Evolutionary conservation across 2,888 invertebrate genomes (phyloP), one percentile per base, ranked within the genome.

Genomic region (Pollenia amentaria): DNA sequence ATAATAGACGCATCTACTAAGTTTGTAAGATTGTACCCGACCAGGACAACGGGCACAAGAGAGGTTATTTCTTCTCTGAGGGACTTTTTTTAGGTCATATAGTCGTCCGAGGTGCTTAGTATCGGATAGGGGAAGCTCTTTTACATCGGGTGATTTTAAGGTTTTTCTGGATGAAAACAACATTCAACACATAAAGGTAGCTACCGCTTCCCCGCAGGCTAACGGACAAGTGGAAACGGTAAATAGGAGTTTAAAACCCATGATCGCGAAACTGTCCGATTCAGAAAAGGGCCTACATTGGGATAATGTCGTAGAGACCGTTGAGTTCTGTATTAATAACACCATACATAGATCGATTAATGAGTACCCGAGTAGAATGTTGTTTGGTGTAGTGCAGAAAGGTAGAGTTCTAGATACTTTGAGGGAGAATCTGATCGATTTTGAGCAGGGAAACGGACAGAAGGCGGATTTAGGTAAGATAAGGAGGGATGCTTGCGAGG

Each of bases 211-310:
- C 7, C 88, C 88, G 10, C 88, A 89, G 55, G 86, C 89, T 3
- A 88, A 90, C 51, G 89, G 89, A 0, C 89, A 88, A 16, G 89
- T 89, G 0, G 89, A 90, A 73, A 82, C 89, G 40, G 80, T 89
- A 0, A 89, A 89, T 51, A 83, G 88, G 18, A 85, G 60, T 10
- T n/a, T 89, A 2, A 78, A 60, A 0, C 84, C 89, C 38, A 89
- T 89, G 88, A 84, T 88, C 1, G 77, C 88, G 1, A 89, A 88
- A 72, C 14, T 87, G 10, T 57, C 51, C 0, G 78, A 78, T 42
- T 53, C 73, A 0, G 81, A 84, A 8, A 67, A 79, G 8, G 40
- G 21, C 9, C 8, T 72, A 10, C 51, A 46, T 18, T 88, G 87
- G 88, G 79, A 87, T 48, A 64, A 65, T n/a, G 81, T 88, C 0